Percentiles rank a stretch among this genome's conserved stretches.
phyloP scores from a whole-genome alignment of 2,113 vertebrate species.

The Dipodomys spectabilis region DNA sequence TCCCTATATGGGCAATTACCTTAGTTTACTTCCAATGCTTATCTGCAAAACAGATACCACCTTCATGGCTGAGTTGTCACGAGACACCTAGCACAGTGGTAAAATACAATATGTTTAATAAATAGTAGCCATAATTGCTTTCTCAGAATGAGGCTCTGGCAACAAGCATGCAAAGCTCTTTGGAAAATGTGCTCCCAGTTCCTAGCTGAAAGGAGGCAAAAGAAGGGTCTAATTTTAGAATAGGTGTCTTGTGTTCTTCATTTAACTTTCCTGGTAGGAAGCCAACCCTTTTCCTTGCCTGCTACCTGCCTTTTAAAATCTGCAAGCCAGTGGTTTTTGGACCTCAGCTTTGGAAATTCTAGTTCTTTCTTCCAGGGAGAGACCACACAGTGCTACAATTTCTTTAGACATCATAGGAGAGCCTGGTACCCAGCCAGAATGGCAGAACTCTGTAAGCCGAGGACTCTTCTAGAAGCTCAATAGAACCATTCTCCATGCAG shows the following conservation, averaged over 20 bases:
- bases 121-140: background rate
- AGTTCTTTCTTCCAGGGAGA: constrained; percentile 47
- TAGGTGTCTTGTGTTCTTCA: constrained; percentile 21
- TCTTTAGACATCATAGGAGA: constrained; percentile 22
- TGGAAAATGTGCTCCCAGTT: background rate
- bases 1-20: background rate
- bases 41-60: constrained; percentile 29
- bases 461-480: background rate
- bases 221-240: constrained; percentile 58
- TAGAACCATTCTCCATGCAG: background rate
- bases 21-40: background rate
- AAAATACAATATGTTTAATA: constrained; percentile 34
- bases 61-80: background rate
- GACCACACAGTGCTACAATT: constrained; percentile 53
- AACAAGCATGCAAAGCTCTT: background rate
- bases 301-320: constrained; percentile 54
- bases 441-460: background rate
- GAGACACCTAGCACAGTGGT: background rate
- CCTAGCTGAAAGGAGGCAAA: background rate
- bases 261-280: constrained; percentile 65
- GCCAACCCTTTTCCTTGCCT: constrained; percentile 50
- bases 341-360: constrained; percentile 67
- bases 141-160: constrained; percentile 9
- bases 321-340: constrained; percentile 51
- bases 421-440: background rate